Evolutionary conservation across 2,797 vertebrate species (phyloP), one percentile per base, ranked within the genome.

Genomic region (Aplochiton taeniatus): DNA sequence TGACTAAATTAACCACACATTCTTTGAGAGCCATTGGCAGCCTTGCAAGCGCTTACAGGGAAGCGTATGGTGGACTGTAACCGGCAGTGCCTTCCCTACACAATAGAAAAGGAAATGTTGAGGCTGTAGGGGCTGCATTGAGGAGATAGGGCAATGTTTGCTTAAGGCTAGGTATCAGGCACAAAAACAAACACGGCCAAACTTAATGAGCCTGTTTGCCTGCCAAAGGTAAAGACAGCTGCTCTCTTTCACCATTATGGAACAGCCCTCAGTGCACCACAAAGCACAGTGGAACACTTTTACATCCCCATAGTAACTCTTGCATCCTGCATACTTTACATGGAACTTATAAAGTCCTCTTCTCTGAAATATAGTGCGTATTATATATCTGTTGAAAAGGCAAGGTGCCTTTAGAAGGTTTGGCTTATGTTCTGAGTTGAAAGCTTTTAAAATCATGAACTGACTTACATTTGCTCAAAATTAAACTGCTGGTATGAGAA

Each of bases 221-320:
- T 90, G 89, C 89, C 87, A 89, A 90, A 90, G 87, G 90, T 91
- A 90, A 91, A 91, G 89, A 91, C 88, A 90, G 91, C 91, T 91
- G 91, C 87, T 90, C 88, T 84, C 82, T 84, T 78, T 84, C 66
- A 63, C 82, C 85, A 89, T 88, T 87, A 88, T 88, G 86, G 83
- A 86, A 73, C 82, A 69, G 79, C 75, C 78, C 75, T 69, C 43
- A 41, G n/a, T 18, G 69, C 18, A 43, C 47, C 64, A 58, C 65
- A 42, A 80, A 72, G 72, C 73, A 72, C 66, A 73, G 77, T 66
- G 75, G 63, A 81, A 82, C 85, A 68, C 77, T 77, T 68, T n/a
- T n/a, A 56, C 53, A 16, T 90, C 86, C 76, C 87, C 85, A 89
- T 90, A 82, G 89, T 83, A 90, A 90, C 87, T 51, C 67, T 81